Evolutionary conservation across 2,888 invertebrate species (phyloP).

Genomic region (Atrina japonica): DNA sequence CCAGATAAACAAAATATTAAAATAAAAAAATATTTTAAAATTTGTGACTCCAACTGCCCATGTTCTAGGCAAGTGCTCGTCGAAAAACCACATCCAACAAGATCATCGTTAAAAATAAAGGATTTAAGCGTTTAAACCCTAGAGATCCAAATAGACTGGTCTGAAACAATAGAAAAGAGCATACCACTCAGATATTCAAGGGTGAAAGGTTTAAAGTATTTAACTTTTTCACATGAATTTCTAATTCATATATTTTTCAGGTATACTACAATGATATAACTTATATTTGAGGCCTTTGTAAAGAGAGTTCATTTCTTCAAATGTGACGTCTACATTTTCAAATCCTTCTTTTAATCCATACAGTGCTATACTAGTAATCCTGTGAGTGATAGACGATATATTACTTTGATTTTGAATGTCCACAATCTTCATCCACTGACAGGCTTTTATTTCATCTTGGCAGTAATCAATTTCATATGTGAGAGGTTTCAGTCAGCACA

Average conservation of each 20-base stretch:
- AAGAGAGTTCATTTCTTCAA: conserved; percentile 68
- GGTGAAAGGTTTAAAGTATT: no score
- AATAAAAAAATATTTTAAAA: no score
- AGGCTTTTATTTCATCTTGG: conserved; percentile 69
- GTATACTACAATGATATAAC: conserved; percentile 58
- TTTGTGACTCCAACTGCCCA: no score
- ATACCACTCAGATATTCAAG: no score
- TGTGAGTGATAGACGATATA: conserved; percentile 65
- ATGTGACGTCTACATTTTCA: conserved; percentile 64
- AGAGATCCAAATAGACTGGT: no score
- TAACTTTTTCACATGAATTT: no score
- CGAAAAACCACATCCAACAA: no score
- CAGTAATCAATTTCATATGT: conserved; percentile 73
- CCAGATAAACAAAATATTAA: no score
- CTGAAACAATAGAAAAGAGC: no score
- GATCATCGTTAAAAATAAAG: no score
- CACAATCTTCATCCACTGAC: conserved; percentile 74
- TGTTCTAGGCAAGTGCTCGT: no score
- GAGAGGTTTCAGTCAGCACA: conserved; percentile 74
- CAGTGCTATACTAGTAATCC: conserved; percentile 58
- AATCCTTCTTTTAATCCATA: conserved; percentile 72
- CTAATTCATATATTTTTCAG: background rate
- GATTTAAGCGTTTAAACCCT: no score
- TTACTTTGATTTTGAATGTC: conserved; percentile 56
- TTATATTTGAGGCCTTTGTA: conserved; percentile 70